Base-by-base conservation (phyloP, 2,888 invertebrate genomes). In the Spodoptera exigua region DNA sequence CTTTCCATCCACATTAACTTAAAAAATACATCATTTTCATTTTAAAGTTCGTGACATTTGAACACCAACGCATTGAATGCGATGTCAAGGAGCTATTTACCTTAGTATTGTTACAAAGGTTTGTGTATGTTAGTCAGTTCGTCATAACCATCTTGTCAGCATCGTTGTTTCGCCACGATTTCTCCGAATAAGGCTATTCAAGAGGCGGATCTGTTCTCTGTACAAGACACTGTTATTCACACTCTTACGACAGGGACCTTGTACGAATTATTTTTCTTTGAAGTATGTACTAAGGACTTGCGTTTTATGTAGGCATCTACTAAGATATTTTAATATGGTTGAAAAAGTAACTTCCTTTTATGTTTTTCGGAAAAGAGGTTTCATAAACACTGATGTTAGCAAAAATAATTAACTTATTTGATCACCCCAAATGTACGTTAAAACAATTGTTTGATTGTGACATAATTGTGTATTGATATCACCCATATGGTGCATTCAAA, bases 181-280 rank as follows among this genome's bases (percentile, higher is more conserved):
- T 84, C 82, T 78, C 80, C 79, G 85, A 86, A 86, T 76, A 83
- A 68, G 79, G 77, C 76, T 80, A 86, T 87, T 89, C 85, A 85
- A 82, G 76, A 87, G 84, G 86, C 89, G 88, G 87, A 83, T 79
- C 81, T 79, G 66, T 59, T 58, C 44, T 60, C 63, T 61, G 74
- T 80, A 83, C 82, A 80, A 74, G 66, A 74, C 70, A 79, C 70
- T 69, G 76, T 83, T 80, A 76, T 82, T 83, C 80, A 84, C 69
- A 68, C 55, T 69, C 68, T 89, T 88, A 72, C 87, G 76, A 82
- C 83, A 88, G 63, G 59, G 78, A 61, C 82, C 84, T 83, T 81
- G 82, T 61, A 70, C 34, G 47, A 49, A 51, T 56, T 54, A 32
- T 40, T 56, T 68, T 43, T 45, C 56, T 36, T 52, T 51, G 56